A percentile compares a stretch with the other conserved stretches of the same genome.
Evolutionary conservation across 1,140 invertebrate genomes (phyloP).

Genomic region (Globodera ellingtonae): DNA sequence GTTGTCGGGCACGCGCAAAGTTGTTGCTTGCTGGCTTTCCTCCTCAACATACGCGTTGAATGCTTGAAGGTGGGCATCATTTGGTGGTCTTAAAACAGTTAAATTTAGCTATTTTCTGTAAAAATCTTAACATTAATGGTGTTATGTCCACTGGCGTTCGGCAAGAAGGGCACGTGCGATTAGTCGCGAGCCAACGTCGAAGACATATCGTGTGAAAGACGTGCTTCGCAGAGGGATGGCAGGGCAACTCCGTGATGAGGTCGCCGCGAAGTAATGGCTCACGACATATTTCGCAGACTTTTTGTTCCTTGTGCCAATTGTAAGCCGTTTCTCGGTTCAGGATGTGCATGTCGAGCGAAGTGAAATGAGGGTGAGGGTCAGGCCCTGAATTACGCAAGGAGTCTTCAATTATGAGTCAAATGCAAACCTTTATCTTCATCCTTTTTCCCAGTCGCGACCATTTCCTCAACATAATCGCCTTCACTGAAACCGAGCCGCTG

Average conservation of each 20-base stretch:
- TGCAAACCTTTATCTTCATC: background rate
- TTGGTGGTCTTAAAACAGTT: no score
- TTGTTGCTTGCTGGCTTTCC: no score
- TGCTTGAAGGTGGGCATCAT: no score
- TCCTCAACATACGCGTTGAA: no score
- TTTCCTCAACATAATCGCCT: background rate
- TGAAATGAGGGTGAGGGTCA: background rate
- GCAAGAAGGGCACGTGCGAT: background rate
- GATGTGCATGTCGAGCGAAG: background rate
- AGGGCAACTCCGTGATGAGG: background rate
- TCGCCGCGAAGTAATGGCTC: background rate
- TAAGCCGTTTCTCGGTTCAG: background rate
- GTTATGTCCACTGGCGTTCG: no score
- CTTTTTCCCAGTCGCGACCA: background rate
- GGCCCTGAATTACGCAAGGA: no score
- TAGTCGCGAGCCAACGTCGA: background rate
- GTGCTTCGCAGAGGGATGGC: background rate
- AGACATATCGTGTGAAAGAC: background rate
- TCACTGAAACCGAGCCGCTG: background rate
- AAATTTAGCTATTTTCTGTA: no score
- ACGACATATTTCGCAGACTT: background rate
- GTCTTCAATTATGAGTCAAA: no score
- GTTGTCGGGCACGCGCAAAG: background rate
- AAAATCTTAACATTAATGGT: no score
- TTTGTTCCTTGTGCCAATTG: background rate